Evolutionary conservation across 2,888 invertebrate genomes (phyloP).

Genomic region (Mimumesa dahlbomi): DNA sequence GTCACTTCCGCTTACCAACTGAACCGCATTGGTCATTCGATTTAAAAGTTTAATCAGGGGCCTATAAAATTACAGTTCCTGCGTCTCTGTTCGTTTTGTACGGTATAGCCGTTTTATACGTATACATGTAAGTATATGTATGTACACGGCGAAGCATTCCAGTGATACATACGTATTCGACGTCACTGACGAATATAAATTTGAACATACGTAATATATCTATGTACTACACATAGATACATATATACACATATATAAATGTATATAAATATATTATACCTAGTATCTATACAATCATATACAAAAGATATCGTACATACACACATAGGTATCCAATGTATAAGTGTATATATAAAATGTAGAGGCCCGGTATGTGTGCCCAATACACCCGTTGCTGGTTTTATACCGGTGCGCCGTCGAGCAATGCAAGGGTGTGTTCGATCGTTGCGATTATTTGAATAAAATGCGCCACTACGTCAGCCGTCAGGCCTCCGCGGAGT

Average conservation of each 20-base stretch:
- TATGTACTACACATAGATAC: no score
- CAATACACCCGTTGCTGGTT: slow-evolving; percentile 20
- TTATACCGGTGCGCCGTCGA: slow-evolving; percentile 52
- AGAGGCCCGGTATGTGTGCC: slow-evolving; percentile 12
- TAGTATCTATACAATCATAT: no score
- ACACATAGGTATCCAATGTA: slow-evolving; percentile 6
- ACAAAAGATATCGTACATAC: not conserved
- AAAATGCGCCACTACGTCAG: slow-evolving; percentile 68
- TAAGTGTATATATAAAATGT: no score
- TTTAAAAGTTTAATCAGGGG: slow-evolving; percentile 80
- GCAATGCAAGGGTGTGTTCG: slow-evolving; percentile 73
- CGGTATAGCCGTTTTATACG: not conserved
- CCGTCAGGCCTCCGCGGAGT: slow-evolving; percentile 53
- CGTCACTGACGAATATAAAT: slow-evolving; percentile 13
- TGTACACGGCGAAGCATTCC: not conserved
- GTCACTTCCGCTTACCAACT: slow-evolving; percentile 79
- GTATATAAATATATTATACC: not conserved
- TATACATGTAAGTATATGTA: not conserved
- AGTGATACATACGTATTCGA: no score
- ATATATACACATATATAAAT: not conserved
- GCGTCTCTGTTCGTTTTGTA: slow-evolving; percentile 2
- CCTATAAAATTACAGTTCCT: slow-evolving; percentile 75
- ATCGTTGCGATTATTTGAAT: slow-evolving; percentile 72
- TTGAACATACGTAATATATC: no score
- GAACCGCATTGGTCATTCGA: slow-evolving; percentile 77